Base-by-base conservation (phyloP, 2,888 invertebrate genomes). In the Oscheius sp. region DNA sequence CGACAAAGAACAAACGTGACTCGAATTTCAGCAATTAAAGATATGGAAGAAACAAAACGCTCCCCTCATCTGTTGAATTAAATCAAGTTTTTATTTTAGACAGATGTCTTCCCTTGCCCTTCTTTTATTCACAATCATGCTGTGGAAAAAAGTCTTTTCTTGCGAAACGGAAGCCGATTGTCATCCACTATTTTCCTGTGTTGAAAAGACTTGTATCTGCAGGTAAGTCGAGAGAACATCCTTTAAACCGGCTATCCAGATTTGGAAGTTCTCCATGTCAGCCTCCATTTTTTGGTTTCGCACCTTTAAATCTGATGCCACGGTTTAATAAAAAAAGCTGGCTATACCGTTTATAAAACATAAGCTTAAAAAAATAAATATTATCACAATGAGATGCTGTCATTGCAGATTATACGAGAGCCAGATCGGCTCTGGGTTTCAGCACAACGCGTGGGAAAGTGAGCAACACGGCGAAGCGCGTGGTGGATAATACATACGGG, bases 261-360 rank as follows among this genome's bases (percentile, higher is more conserved):
- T 67, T 67, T 38, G 67, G 67, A 30, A 49, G 38, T n/a, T 36
- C 57, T 12, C 67, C 67, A 14, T 67, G 67, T 20, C 20, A 26
- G n/a, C 67, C 67, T 5, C 67, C 67, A 6, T 24, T 67, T n/a
- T 67, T 67, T 36, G 67, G 67, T 5, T 67, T 59, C 28, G 67
- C 67, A 6, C 67, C 67, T 14, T 49, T 67, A 28, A 67, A 67
- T 24, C 47, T 47, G 24, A 47, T 67, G 49, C 67, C 67, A 6
- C 45, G 67, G 1, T 67, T 67, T 36, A 28, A 67, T 33, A 32
- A 36, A 28, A 51, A 32, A 54, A 54, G 54, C 33, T 41, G 41
- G 12, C n/a, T 6, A 41, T 41, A 50, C 50, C n/a, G 30, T 14
- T 30, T 6, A 17, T 32, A 33, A n/a, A 6, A 33, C 20, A 20